A percentile compares a stretch with the other conserved stretches of the same genome.
phyloP scores from a whole-genome alignment of 2,888 invertebrate genomes.

The Lamellibrachia columna region DNA sequence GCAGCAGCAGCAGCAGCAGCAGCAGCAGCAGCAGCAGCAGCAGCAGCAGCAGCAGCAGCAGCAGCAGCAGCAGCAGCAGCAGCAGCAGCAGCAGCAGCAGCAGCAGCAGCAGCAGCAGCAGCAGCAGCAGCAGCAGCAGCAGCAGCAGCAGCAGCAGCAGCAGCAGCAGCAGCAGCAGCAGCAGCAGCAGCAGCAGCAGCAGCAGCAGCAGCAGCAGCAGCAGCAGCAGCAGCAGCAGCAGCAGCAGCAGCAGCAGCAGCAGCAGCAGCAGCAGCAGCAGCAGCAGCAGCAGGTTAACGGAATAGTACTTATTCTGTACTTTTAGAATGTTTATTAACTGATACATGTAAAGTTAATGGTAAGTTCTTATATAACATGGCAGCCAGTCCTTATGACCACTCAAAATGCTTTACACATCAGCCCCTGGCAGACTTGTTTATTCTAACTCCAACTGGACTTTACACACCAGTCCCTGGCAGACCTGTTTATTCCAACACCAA shows the following conservation, averaged over 20 bases:
- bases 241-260: conserved; percentile 8
- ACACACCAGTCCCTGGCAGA: too few relatives aligned
- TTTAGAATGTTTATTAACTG: too few relatives aligned
- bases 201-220: conserved; percentile 8
- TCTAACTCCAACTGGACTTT: too few relatives aligned
- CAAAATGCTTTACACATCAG: too few relatives aligned
- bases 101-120: conserved; percentile 24
- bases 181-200: conserved; percentile 24
- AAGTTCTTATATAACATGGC: too few relatives aligned
- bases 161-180: background rate
- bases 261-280: conserved; percentile 24
- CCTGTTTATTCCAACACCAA: too few relatives aligned
- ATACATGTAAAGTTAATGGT: too few relatives aligned
- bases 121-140: conserved; percentile 18
- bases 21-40: conserved; percentile 24
- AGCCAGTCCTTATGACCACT: too few relatives aligned
- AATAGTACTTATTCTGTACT: too few relatives aligned
- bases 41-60: background rate
- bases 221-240: background rate
- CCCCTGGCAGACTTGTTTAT: too few relatives aligned
- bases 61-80: background rate
- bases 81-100: conserved; percentile 18
- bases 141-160: background rate
- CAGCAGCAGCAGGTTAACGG: conserved; percentile 13
- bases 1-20: conserved; percentile 24